phyloP scores from a whole-genome alignment of 23 tunicate genomes.

The Ciona savignyi region DNA sequence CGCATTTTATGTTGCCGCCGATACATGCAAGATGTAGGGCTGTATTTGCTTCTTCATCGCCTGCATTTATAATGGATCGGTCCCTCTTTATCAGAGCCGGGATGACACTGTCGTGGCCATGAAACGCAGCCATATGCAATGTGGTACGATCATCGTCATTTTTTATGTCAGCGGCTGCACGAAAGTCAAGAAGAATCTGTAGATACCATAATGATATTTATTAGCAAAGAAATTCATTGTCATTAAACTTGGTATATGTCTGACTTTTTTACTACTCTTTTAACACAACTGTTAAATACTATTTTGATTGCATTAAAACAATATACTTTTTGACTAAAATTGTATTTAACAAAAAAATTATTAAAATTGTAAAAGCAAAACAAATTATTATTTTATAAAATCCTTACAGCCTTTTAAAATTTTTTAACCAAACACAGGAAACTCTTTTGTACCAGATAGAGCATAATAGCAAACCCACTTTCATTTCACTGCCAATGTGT shows the following conservation, averaged over 20 bases:
- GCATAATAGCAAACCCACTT: too few relatives aligned
- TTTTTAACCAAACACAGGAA: too few relatives aligned
- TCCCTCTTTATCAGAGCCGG: constrained; percentile 74
- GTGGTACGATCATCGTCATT: constrained; percentile 95
- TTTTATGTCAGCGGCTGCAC: constrained; percentile 79
- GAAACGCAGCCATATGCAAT: constrained; percentile 89
- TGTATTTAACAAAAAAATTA: too few relatives aligned
- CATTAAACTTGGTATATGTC: too few relatives aligned
- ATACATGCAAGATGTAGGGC: constrained; percentile 89
- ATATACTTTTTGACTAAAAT: background rate
- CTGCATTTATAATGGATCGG: constrained; percentile 63
- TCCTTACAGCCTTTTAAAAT: too few relatives aligned
- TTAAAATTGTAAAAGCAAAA: too few relatives aligned
- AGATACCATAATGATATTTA: background rate
- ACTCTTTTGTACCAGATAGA: too few relatives aligned
- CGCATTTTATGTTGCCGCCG: constrained; percentile 75
- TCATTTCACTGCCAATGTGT: too few relatives aligned
- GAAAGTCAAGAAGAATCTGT: constrained; percentile 55
- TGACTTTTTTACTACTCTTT: background rate
- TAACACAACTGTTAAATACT: background rate
- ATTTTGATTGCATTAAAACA: background rate
- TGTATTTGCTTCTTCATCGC: constrained; percentile 89
- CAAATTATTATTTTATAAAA: too few relatives aligned
- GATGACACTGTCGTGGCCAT: constrained; percentile 68
- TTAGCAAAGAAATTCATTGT: background rate